Base-by-base conservation (phyloP, 2,888 invertebrate genomes). In the Drosophila niveifrons region DNA sequence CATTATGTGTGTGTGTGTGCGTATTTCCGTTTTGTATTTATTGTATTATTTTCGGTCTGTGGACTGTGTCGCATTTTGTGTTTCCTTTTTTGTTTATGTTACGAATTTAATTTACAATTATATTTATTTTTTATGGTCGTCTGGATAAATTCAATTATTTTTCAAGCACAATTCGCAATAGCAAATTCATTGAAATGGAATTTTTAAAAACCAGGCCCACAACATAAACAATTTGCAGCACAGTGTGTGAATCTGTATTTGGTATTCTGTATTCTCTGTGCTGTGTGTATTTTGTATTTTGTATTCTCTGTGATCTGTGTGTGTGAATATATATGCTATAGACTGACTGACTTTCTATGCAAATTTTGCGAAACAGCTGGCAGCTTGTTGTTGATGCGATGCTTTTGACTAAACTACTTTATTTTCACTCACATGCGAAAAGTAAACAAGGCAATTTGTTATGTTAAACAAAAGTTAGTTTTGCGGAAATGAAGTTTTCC, bases 371-470 rank as follows among this genome's bases (percentile, higher is more conserved):
- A 23, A 59, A 31, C 67, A 72, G 59, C 66, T 66, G 61, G 59
- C 63, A 76, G 73, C 48, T 44, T 31, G 23, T 23, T 51, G 59
- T 51, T 59, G 50, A 59, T 58, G 28, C 48, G 43, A 50, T 50
- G 53, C 43, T 44, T 11, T 23, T 23, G 29, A 46, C 56, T 44
- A 51, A 73, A 58, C 48, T 53, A 65, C 64, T 48, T 64, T 65
- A 77, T 78, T 80, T 74, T 61, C 67, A 71, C 81, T 77, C 64
- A 55, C 68, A 84, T 79, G 59, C 75, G 57, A 73, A 85, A 75
- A 86, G 86, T 86, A 84, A 84, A 84, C 89, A 88, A 88, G 79
- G 86, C 89, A 88, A 84, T 84, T 84, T 86, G 84, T 88, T 88
- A 83, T 88, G 89, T 87, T 88, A 81, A 84, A 74, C 89, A 83